Conservation (phyloP, 2,888 invertebrate genomes). For the Nephrotoma guestfalica region DNA sequence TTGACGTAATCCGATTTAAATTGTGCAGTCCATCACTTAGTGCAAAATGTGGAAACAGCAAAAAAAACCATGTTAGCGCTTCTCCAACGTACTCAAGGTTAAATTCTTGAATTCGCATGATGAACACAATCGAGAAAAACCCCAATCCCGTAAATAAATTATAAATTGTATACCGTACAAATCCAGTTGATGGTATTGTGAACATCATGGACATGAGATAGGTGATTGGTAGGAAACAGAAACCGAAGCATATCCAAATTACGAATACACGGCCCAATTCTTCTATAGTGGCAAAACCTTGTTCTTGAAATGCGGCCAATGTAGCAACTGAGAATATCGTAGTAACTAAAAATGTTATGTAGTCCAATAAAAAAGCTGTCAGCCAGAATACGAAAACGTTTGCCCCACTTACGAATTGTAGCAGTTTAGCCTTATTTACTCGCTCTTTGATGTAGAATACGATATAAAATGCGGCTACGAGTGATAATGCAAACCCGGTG, state of each 20-base stretch:
- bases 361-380: conserved; percentile 43
- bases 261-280: conserved; percentile 17
- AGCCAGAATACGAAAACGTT: conserved; percentile 56
- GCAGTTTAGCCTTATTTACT: conserved; percentile 53
- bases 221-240: conserved; percentile 54
- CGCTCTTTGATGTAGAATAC: conserved; percentile 46
- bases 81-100: conserved; percentile 42
- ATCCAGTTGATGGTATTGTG: conserved; percentile 57
- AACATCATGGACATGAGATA: conserved; percentile 58
- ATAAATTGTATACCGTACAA: conserved; percentile 53
- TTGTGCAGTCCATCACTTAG: conserved; percentile 34
- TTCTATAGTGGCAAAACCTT: conserved; percentile 30
- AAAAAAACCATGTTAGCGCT: conserved; percentile 48
- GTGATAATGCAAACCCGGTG: conserved; percentile 61
- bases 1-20: not conserved
- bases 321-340: conserved; percentile 46
- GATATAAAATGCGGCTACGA: conserved; percentile 48
- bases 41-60: conserved; percentile 56
- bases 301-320: conserved; percentile 47
- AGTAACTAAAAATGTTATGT: conserved; percentile 46
- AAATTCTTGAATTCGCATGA: conserved; percentile 45
- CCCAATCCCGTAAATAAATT: conserved; percentile 60
- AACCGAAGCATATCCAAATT: conserved; percentile 38
- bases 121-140: conserved; percentile 51
- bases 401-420: conserved; percentile 64